Base-by-base conservation (phyloP, 2,797 vertebrate species). In the Sebastes hopkinsi region DNA sequence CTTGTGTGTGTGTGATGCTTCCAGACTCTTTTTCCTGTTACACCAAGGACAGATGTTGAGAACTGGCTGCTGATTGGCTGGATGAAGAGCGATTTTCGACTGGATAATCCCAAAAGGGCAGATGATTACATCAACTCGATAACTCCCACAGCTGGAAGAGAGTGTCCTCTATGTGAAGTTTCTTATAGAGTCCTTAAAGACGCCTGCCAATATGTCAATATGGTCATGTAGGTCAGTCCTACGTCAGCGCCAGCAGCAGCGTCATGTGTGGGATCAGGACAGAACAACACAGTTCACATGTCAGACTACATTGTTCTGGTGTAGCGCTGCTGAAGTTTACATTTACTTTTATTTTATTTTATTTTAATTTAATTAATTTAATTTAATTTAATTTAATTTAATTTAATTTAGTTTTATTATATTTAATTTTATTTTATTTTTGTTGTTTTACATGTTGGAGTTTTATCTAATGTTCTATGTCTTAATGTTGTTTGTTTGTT, bases 81-180 rank as follows among this genome's bases (percentile, higher is more conserved):
- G 84, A 90, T 90, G 76, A 84, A 82, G 70, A 46, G 72, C 36
- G 72, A 88, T 90, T 75, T 67, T 85, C 25, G n/a, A 77, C 52
- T 66, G 64, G 81, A 88, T 93, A 89, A 92, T 93, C 89, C 87
- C 60, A 86, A 89, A 76, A 82, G 80, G 58, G 36, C 65, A 81
- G 85, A 84, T 75, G 76, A 88, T 92, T 88, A 89, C 62, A 46
- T 93, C 86, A 88, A n/a, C 73, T 58, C 1, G 2, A 67, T 75
- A 69, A 83, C 54, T 80, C 75, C 42, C 75, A 54, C 88, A 89
- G 87, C 83, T 88, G 89, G 84, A 83, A 30, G 52, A 72, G 30
- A 30, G 59, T 20, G 67, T 83, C 77, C 60, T 80, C 59, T 30
- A n/a, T 1, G 6, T 68, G 38, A 77, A 52, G 75, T 34, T 85